These are phyloP conservation scores for Nematostella vectensis DNA, from an alignment of 92 coral and sea anemone species.

Conservation along the genomic window DNA sequence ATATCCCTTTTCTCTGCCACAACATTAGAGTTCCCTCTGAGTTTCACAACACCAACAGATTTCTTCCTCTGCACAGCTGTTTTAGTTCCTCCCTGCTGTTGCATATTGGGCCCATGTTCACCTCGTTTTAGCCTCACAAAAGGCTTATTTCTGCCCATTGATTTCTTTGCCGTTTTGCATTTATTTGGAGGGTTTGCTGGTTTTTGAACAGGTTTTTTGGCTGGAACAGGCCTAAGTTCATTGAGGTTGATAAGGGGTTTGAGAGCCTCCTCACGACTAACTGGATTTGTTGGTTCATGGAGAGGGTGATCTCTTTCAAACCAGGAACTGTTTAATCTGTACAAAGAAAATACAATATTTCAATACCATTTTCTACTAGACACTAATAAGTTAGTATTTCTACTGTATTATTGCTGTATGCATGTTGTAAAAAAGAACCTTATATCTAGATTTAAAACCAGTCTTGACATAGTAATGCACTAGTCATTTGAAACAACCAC, in stretches of 20 bases:
- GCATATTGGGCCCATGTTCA: slow-evolving; percentile 15
- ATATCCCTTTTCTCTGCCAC: background rate
- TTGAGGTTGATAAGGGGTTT: slow-evolving; percentile 33
- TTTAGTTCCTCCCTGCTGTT: slow-evolving; percentile 4
- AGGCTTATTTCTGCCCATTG: slow-evolving; percentile 53
- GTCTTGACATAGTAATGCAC: no score
- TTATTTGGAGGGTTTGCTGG: slow-evolving; percentile 4
- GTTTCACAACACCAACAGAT: background rate
- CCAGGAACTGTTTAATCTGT: slow-evolving; percentile 63
- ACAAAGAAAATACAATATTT: background rate
- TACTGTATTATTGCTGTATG: no score
- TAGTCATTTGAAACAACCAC: no score
- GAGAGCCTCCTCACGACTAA: slow-evolving; percentile 12
- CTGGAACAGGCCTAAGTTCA: slow-evolving; percentile 7
- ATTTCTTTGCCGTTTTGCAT: slow-evolving; percentile 43
- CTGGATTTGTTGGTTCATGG: slow-evolving; percentile 63
- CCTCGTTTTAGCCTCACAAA: slow-evolving; percentile 48
- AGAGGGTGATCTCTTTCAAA: slow-evolving; percentile 71
- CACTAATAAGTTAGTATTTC: no score
- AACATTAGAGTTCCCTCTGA: background rate
- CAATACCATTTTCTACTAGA: no score
- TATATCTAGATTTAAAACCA: no score
- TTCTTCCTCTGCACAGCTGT: background rate
- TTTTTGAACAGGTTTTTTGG: background rate
- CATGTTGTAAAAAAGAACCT: no score